Percentiles rank a stretch among this genome's conserved stretches.
phyloP scores from a whole-genome alignment of 2,888 invertebrate species.

The Thysanoteuthis rhombus region DNA sequence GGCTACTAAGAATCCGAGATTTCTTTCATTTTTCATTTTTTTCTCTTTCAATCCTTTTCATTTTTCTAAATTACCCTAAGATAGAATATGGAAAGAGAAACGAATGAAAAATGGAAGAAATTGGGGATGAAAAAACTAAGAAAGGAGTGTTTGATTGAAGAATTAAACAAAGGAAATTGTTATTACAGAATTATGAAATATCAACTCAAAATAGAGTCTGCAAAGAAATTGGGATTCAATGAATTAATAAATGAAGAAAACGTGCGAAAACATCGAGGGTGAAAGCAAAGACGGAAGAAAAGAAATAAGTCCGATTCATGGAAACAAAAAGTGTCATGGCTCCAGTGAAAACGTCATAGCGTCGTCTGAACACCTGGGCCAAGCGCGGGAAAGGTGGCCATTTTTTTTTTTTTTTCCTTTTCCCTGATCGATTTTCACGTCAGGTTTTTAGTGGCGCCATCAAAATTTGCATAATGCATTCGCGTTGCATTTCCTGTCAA shows the following conservation, averaged over 20 bases:
- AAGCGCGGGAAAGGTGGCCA: not conserved
- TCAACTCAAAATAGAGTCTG: not conserved
- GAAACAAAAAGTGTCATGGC: not conserved
- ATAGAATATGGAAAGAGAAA: too few species aligned
- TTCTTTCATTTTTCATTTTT: too few species aligned
- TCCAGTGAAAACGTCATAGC: not conserved
- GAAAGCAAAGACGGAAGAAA: not conserved
- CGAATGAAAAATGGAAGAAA: too few species aligned
- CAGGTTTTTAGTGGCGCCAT: not conserved
- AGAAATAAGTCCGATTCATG: not conserved
- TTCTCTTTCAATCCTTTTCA: too few species aligned
- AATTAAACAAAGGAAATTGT: not conserved
- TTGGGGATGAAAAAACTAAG: too few species aligned
- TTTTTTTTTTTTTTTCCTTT: not conserved
- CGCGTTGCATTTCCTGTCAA: not conserved
- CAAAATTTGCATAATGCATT: slow-evolving; percentile 12
- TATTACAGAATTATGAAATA: not conserved
- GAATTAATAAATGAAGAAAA: not conserved
- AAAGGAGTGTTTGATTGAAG: not conserved
- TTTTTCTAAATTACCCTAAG: too few species aligned
- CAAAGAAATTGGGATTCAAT: not conserved
- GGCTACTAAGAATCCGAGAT: too few species aligned
- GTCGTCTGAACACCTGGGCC: not conserved
- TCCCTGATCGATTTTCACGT: not conserved
- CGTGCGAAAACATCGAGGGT: not conserved